Base-by-base conservation (phyloP, 1,140 invertebrate genomes). In the Vanessa tameamea region DNA sequence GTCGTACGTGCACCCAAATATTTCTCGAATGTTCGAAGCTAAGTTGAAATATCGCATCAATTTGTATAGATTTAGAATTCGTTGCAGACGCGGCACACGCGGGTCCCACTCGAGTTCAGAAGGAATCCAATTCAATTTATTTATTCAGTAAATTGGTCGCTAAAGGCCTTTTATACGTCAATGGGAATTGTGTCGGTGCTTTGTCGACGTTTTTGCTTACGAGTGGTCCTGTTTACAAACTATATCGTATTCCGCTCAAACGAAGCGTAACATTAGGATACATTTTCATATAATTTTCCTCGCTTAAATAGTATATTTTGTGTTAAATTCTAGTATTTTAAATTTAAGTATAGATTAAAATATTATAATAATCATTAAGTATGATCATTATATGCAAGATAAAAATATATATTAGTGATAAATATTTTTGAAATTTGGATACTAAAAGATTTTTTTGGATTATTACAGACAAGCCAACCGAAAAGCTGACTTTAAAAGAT, bases 91-190 rank as follows among this genome's bases (percentile, higher is more conserved):
- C 47, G 59, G 66, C 68, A 73, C 70, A 72, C 75, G 61, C 20
- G 64, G 51, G 47, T 50, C 55, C 43, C 20, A 26, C 47, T 61
- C 43, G n/a, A 26, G 14, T 15, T 9, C 48, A 12, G 48, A 23
- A 26, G 50, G 73, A 50, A 68, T 75, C 72, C 68, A 67, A 78
- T 78, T 74, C 61, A 78, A 78, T 78, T 78, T 75, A 72, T 74
- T 78, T 74, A 72, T 75, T 69, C 73, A 72, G 72, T 66, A 72
- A 75, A 75, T 72, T 72, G 72, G 66, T 64, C 69, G 69, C 67
- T 65, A 68, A 69, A 72, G 64, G 65, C 47, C 64, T 65, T 68
- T 71, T 69, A 59, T 77, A 64, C 67, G 55, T 63, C 72, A 31
- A 67, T 50, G 50, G 16, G 72, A 51, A 64, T 47, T 23, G 61